phyloP scores from a whole-genome alignment of 2,888 invertebrate species.

The Pristionchus exspectatus region DNA sequence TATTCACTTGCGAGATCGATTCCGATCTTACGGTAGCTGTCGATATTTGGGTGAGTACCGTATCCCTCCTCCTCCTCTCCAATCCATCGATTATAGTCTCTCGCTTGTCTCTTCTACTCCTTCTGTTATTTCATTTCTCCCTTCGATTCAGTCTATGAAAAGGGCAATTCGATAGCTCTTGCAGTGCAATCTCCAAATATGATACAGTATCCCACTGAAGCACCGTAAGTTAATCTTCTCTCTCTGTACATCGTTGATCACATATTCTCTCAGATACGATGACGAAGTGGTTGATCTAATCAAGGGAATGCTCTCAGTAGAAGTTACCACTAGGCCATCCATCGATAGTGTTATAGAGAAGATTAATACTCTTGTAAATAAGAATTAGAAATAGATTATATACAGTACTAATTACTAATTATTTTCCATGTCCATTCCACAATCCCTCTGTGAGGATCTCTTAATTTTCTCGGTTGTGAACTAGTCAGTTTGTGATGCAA shows the following conservation, averaged over 20 bases:
- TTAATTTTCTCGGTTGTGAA: constrained; percentile 16
- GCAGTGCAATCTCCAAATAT: constrained; percentile 83
- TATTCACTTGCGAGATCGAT: constrained; percentile 90
- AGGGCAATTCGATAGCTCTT: constrained; percentile 90
- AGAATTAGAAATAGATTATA: neutral
- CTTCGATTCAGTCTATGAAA: constrained; percentile 89
- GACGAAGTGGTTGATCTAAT: constrained; percentile 57
- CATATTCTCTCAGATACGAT: constrained; percentile 37
- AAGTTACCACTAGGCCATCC: constrained; percentile 56
- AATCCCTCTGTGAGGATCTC: constrained; percentile 29
- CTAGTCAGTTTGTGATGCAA: constrained; percentile 28
- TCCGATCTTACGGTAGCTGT: constrained; percentile 89
- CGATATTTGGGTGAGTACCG: constrained; percentile 87
- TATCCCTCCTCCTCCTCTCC: neutral
- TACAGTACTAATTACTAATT: neutral
- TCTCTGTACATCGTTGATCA: neutral
- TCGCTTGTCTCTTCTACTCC: constrained; percentile 90
- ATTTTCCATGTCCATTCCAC: neutral
- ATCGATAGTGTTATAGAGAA: constrained; percentile 55
- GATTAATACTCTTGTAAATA: neutral
- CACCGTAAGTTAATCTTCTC: constrained; percentile 55
- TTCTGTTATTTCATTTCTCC: constrained; percentile 90
- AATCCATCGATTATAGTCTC: constrained; percentile 82
- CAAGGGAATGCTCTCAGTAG: constrained; percentile 57
- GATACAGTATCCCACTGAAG: constrained; percentile 63